Percentiles rank a stretch among this genome's conserved stretches.
These are phyloP conservation scores for Aplidium turbinatum DNA, from an alignment of 23 tunicate species.

Conservation along the genomic window DNA sequence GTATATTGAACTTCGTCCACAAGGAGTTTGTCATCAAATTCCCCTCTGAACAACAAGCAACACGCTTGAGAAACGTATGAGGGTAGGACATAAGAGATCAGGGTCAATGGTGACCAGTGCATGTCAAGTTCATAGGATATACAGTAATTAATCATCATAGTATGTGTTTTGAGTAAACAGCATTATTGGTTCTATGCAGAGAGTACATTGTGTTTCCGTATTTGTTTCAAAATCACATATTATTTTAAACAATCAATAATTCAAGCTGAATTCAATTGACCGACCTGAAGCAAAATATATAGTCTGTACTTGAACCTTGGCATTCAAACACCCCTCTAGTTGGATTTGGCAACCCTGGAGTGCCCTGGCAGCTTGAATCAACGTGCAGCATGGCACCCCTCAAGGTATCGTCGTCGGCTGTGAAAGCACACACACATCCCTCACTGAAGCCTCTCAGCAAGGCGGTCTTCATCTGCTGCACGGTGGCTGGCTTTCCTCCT, in stretches of 20 bases:
- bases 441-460: conserved; percentile 52
- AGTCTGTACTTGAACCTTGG: neutral
- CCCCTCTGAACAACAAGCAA: conserved; percentile 25
- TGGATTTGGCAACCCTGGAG: conserved; percentile 23
- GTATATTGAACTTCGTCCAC: conserved; percentile 48
- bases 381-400: conserved; percentile 28
- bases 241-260: neutral
- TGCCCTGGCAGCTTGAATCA: conserved; percentile 41
- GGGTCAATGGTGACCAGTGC: too few relatives aligned
- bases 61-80: too few relatives aligned
- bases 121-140: too few relatives aligned
- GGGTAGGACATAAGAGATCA: too few relatives aligned
- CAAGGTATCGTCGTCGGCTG: conserved; percentile 12
- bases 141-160: too few relatives aligned
- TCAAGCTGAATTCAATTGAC: neutral
- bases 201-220: too few relatives aligned
- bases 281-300: conserved; percentile 81
- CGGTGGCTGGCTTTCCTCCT: conserved; percentile 69
- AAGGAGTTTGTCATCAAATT: neutral
- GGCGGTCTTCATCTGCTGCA: conserved; percentile 40
- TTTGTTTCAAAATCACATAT: too few relatives aligned
- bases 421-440: conserved; percentile 74
- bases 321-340: conserved; percentile 50
- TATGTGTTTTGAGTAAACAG: too few relatives aligned
- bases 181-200: too few relatives aligned